Evolutionary conservation across 2,797 vertebrate species (phyloP).

Genomic region (Myotis pilosus): DNA sequence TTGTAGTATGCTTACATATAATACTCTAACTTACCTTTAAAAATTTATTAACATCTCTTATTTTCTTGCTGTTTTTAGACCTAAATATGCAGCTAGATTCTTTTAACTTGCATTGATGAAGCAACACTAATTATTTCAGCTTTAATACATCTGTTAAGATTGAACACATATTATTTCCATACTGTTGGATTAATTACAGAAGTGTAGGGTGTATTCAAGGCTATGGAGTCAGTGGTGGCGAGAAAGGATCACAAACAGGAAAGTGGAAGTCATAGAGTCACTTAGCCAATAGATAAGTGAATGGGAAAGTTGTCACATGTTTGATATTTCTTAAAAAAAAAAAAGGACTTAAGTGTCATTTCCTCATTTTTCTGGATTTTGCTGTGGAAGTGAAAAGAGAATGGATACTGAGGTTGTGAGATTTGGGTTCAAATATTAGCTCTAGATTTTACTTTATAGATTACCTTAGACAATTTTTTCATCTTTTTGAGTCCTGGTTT

Average conservation of each 20-base stretch:
- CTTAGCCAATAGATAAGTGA: not conserved
- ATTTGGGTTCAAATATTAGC: not conserved
- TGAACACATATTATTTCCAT: not conserved
- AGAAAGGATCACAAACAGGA: not conserved
- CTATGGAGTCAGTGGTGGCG: not conserved
- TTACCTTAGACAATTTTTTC: not conserved
- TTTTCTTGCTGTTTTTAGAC: constrained; percentile 5
- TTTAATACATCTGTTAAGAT: not conserved
- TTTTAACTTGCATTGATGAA: not conserved
- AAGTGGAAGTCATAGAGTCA: not conserved
- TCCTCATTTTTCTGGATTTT: not conserved
- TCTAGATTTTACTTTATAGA: not conserved
- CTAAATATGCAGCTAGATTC: not conserved
- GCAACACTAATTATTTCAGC: not conserved
- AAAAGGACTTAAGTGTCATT: not conserved
- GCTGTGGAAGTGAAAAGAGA: not conserved
- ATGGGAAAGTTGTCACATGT: not conserved
- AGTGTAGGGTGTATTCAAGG: not conserved
- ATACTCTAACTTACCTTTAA: constrained; percentile 2
- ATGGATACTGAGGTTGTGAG: not conserved
- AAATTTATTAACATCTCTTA: not conserved
- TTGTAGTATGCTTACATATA: not conserved
- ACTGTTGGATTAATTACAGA: not conserved
- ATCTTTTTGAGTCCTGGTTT: not conserved
- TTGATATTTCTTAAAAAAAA: not conserved